Evolutionary conservation across 2,888 invertebrate genomes (phyloP).

Genomic region (Drepanosiphum platanoidis): DNA sequence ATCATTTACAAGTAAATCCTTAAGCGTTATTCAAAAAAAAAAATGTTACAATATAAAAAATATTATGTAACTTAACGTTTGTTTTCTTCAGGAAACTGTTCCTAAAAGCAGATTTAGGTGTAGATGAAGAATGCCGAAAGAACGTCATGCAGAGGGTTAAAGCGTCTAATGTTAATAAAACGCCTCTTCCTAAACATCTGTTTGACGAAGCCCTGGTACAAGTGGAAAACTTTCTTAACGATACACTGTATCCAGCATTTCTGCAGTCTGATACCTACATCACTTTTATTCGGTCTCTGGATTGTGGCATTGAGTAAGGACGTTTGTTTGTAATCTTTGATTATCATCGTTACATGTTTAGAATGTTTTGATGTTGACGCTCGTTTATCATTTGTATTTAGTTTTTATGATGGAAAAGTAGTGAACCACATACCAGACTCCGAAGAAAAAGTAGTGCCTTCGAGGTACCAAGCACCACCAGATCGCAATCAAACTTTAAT

Average conservation of each 20-base stretch:
- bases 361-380: not conserved
- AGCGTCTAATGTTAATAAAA: constrained; percentile 68
- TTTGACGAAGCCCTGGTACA: constrained; percentile 87
- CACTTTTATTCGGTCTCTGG: constrained; percentile 78
- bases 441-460: constrained; percentile 56
- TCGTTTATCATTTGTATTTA: constrained; percentile 20
- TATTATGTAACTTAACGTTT: constrained; percentile 10
- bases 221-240: constrained; percentile 84
- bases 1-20: constrained; percentile 60
- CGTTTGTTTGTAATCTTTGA: not conserved
- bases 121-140: constrained; percentile 79
- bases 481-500: constrained; percentile 39
- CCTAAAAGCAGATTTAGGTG: constrained; percentile 66
- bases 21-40: not conserved
- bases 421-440: constrained; percentile 56
- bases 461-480: constrained; percentile 55
- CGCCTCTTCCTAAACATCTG: constrained; percentile 78
- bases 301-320: constrained; percentile 64
- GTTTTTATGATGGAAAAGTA: constrained; percentile 60
- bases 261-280: constrained; percentile 92
- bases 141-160: constrained; percentile 68
- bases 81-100: constrained; percentile 65
- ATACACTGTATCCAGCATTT: constrained; percentile 91
- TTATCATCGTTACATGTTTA: not conserved
- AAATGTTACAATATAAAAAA: no score